phyloP scores from a whole-genome alignment of 2,797 vertebrate species.

The Meriones psammophilus region DNA sequence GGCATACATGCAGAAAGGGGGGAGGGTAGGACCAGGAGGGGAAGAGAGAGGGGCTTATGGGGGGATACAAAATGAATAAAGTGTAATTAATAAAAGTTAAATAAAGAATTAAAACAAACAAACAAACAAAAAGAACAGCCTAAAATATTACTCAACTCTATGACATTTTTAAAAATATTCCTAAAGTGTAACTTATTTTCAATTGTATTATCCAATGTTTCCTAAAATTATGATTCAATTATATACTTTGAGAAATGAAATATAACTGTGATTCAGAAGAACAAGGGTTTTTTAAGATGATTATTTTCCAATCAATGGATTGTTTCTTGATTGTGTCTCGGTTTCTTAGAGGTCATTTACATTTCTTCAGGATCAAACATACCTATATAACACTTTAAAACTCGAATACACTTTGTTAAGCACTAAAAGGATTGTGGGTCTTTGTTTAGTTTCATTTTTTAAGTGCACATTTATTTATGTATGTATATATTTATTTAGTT shows the following conservation, averaged over 20 bases:
- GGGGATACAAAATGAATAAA: too few relatives aligned
- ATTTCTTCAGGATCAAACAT: not conserved
- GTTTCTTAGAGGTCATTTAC: not conserved
- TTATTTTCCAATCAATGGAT: not conserved
- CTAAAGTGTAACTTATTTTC: not conserved
- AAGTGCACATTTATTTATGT: not conserved
- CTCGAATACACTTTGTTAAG: not conserved
- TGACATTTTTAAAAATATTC: not conserved
- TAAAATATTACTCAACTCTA: not conserved
- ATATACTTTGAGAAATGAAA: not conserved
- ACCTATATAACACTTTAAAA: not conserved
- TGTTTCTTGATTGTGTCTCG: conserved; percentile 38
- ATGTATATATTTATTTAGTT: not conserved
- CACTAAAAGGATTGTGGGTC: not conserved
- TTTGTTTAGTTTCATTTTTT: not conserved
- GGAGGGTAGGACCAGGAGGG: too few relatives aligned
- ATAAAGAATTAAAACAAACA: too few relatives aligned
- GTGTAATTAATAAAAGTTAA: too few relatives aligned
- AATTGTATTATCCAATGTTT: not conserved
- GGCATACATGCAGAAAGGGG: too few relatives aligned
- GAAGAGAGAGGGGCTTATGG: too few relatives aligned
- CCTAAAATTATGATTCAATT: not conserved
- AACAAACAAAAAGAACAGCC: not conserved
- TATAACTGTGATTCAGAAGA: not conserved
- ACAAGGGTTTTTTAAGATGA: not conserved